These are phyloP conservation scores for Pachyramphus minor DNA, from an alignment of 2,113 vertebrate genomes.

Conservation along the genomic window DNA sequence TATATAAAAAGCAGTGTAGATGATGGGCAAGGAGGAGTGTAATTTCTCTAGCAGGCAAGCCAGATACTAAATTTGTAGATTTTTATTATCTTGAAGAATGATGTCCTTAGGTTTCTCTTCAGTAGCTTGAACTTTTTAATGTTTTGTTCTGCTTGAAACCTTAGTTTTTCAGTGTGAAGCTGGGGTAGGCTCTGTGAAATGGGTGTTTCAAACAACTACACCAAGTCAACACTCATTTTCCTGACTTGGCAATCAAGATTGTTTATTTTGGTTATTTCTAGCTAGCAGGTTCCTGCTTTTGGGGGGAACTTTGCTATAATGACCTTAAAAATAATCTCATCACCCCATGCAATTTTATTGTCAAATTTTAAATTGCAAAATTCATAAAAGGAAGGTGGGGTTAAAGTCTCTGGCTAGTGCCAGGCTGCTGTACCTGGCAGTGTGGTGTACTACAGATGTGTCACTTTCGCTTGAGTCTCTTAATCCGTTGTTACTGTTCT, in stretches of 20 bases:
- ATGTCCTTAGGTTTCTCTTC: neutral
- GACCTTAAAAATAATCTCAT: neutral
- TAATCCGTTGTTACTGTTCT: neutral
- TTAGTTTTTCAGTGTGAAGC: neutral
- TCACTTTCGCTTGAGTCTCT: neutral
- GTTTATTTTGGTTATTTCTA: neutral
- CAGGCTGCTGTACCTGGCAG: neutral
- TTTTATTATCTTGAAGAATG: neutral
- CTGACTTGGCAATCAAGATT: neutral
- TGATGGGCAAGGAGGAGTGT: neutral
- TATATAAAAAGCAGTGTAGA: neutral
- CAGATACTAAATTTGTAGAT: neutral
- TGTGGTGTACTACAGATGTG: neutral
- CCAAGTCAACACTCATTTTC: neutral
- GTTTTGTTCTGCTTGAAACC: neutral
- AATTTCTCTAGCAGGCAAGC: neutral
- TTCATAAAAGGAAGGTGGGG: neutral
- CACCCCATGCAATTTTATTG: neutral
- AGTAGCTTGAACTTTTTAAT: neutral
- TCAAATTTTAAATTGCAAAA: neutral
- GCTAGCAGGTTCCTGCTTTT: neutral
- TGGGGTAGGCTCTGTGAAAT: neutral
- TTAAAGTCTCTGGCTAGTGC: neutral
- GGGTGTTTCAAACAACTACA: neutral
- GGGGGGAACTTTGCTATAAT: neutral